A percentile compares a stretch with the other conserved stretches of the same genome.
phyloP scores from a whole-genome alignment of 1,140 invertebrate genomes.

The Anastrepha obliqua region DNA sequence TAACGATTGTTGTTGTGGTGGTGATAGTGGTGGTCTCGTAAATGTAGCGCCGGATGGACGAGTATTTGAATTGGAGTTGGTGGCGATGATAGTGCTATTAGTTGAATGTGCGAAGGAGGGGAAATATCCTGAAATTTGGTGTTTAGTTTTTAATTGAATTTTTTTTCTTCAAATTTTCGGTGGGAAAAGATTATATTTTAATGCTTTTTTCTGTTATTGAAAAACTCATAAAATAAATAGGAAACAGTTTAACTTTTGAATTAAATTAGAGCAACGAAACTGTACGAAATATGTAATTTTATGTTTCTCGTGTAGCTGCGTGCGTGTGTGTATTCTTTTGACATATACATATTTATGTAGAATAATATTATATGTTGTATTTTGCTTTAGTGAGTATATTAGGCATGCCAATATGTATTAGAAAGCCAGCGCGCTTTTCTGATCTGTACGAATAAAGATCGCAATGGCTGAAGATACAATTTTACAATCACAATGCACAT shows the following conservation, averaged over 20 bases:
- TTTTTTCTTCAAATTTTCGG: not conserved
- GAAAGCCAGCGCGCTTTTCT: not conserved
- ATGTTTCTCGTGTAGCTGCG: not conserved
- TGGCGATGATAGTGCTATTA: not conserved
- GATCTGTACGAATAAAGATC: not conserved
- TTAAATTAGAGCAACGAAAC: not conserved
- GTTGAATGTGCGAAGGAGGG: constrained; percentile 35
- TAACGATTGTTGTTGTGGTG: constrained; percentile 30
- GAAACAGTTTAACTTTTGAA: not conserved
- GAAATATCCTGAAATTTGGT: constrained; percentile 49
- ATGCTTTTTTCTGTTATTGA: not conserved
- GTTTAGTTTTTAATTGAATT: constrained; percentile 27
- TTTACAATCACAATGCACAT: constrained; percentile 35
- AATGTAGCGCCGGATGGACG: not conserved
- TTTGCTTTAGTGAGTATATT: constrained; percentile 23
- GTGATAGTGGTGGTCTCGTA: not conserved
- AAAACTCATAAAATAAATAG: not conserved
- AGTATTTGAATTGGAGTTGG: constrained; percentile 12
- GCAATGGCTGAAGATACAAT: not conserved
- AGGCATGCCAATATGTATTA: constrained; percentile 27
- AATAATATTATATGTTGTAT: not conserved
- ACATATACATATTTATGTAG: constrained; percentile 6
- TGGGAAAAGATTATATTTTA: not conserved
- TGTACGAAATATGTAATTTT: not conserved
- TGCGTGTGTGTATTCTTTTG: not conserved